These are phyloP conservation scores for Bugula neritina DNA, from an alignment of 2,888 invertebrate species.

Conservation along the genomic window DNA sequence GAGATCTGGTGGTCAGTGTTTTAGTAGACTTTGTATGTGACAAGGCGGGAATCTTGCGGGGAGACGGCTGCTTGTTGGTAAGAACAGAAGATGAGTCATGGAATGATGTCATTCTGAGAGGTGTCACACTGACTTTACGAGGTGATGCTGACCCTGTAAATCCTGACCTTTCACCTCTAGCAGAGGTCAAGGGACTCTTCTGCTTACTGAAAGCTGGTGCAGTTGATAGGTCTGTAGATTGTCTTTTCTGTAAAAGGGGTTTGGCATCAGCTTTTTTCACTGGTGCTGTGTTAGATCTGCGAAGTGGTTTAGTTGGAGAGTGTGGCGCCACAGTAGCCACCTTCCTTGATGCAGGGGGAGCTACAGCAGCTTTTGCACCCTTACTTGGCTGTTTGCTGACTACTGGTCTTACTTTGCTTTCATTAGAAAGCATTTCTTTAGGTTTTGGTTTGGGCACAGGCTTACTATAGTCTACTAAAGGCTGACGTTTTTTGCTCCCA, in stretches of 20 bases:
- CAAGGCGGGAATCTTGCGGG: not conserved
- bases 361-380: not conserved
- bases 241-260: not conserved
- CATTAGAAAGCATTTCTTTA: not conserved
- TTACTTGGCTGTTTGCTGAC: not conserved
- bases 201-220: not conserved
- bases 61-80: not conserved
- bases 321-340: not conserved
- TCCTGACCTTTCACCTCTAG: not conserved
- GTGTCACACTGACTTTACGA: not conserved
- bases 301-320: not conserved
- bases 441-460: not conserved
- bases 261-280: not conserved
- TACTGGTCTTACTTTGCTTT: not conserved
- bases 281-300: slow-evolving; percentile 12
- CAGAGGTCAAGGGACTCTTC: not conserved
- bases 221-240: not conserved
- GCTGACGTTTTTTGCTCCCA: not conserved
- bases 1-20: not conserved
- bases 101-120: not conserved
- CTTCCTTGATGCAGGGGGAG: slow-evolving; percentile 10
- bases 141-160: not conserved
- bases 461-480: slow-evolving; percentile 23
- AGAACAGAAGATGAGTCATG: not conserved
- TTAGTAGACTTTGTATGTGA: slow-evolving; percentile 3